A percentile compares a stretch with the other conserved stretches of the same genome.
Evolutionary conservation across 2,113 vertebrate species (phyloP).

Genomic region (Bos javanicus): DNA sequence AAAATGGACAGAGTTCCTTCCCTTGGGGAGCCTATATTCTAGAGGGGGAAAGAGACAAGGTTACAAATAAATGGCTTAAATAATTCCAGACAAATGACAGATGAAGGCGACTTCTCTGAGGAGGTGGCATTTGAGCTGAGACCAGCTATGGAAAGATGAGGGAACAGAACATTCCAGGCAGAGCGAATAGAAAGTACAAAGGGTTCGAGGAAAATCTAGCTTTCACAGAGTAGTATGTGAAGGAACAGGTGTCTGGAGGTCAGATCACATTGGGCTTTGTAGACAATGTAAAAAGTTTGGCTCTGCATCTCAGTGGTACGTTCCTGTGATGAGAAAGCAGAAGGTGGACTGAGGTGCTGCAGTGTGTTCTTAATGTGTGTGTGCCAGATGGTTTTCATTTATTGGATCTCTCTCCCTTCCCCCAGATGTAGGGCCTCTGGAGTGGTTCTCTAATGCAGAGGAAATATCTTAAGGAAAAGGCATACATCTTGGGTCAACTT

Average conservation of each 20-base stretch:
- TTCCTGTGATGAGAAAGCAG: not conserved
- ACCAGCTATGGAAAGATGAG: not conserved
- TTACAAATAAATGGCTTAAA: not conserved
- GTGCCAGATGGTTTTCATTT: not conserved
- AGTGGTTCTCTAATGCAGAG: constrained; percentile 20
- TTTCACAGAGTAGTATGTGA: not conserved
- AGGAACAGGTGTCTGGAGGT: not conserved
- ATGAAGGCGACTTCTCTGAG: not conserved
- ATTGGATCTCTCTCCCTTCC: not conserved
- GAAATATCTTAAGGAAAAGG: not conserved
- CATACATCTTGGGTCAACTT: not conserved
- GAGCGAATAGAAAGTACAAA: not conserved
- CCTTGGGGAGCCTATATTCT: not conserved
- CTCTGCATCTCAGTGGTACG: not conserved
- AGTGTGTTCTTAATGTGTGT: not conserved
- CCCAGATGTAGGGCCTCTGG: not conserved
- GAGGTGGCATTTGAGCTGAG: not conserved
- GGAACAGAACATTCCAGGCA: not conserved
- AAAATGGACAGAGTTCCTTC: not conserved
- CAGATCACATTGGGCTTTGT: not conserved
- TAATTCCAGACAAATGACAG: not conserved
- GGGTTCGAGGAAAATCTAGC: not conserved
- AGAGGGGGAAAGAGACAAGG: not conserved
- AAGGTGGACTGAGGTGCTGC: not conserved
- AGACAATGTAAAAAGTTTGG: not conserved